A percentile compares a stretch with the other conserved stretches of the same genome.
Conservation (phyloP, 2,113 vertebrate genomes). For the Rhinopomastus cyanomelas region DNA sequence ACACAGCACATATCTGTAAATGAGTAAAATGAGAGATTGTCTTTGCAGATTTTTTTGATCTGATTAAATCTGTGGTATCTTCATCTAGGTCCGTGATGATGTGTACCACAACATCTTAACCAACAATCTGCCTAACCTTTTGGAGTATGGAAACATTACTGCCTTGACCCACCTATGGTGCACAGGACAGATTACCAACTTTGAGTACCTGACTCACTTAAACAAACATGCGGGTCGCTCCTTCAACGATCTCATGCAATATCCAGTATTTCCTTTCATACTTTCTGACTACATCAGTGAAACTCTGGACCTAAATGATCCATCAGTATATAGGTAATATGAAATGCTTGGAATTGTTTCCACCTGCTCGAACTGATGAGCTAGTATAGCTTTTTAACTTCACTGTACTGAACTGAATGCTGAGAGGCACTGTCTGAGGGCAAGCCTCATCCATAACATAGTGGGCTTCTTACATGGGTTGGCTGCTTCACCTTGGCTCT, state of each 20-base stretch:
- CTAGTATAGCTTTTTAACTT: background rate
- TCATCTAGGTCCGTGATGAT: conserved; percentile 89
- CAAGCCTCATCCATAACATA: background rate
- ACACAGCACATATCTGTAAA: background rate
- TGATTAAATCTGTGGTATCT: background rate
- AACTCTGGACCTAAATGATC: conserved; percentile 88
- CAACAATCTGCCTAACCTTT: conserved; percentile 93
- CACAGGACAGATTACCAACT: conserved; percentile 96
- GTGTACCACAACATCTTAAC: conserved; percentile 96
- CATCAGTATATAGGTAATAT: conserved; percentile 86
- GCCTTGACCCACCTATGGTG: conserved; percentile 97
- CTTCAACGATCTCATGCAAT: conserved; percentile 99
- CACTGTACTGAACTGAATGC: background rate
- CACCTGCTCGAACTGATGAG: background rate
- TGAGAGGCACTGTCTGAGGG: background rate
- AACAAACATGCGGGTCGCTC: conserved; percentile 98
- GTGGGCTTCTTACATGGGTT: background rate
- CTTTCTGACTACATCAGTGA: conserved; percentile 92
- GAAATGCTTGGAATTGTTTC: background rate
- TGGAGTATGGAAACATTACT: conserved; percentile 96
- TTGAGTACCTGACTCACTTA: conserved; percentile 97
- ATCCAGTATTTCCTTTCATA: conserved; percentile 97
- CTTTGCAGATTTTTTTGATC: background rate
- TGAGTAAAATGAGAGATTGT: background rate
- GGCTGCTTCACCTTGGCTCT: background rate